Evolutionary conservation across 2,797 vertebrate species (phyloP).

Genomic region (Acomys russatus): DNA sequence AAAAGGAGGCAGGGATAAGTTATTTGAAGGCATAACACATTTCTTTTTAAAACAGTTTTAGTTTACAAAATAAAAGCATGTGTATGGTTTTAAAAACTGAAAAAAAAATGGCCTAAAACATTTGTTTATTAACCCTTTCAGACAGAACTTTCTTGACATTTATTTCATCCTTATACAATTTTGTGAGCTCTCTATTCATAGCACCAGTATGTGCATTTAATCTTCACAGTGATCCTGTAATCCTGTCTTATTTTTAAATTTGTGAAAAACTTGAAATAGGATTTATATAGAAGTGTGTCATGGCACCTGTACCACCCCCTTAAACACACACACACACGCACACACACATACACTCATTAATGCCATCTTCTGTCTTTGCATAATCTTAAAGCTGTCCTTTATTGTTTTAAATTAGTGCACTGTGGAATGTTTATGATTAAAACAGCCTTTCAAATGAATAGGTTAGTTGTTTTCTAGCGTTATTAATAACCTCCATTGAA

Average conservation of each 20-base stretch:
- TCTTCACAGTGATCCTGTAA: neutral
- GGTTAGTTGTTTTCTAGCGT: neutral
- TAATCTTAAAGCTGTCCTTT: neutral
- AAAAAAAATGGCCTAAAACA: neutral
- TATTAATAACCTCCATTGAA: constrained; percentile 22
- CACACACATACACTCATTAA: neutral
- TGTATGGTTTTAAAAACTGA: constrained; percentile 50
- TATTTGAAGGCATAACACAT: constrained; percentile 8
- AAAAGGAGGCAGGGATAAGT: neutral
- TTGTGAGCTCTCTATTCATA: neutral
- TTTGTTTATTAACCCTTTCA: constrained; percentile 5
- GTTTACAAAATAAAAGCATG: neutral
- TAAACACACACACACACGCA: no score
- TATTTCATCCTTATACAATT: neutral
- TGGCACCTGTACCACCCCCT: neutral
- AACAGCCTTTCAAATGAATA: neutral
- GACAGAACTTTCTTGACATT: neutral
- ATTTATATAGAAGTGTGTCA: neutral
- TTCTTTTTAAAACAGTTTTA: neutral
- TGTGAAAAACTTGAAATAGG: neutral
- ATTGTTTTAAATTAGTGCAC: constrained; percentile 33
- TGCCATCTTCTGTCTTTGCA: neutral
- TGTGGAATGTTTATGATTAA: constrained; percentile 4
- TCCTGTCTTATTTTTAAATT: constrained; percentile 31
- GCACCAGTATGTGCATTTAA: neutral